Evolutionary conservation across 2,797 vertebrate genomes (phyloP).

Genomic region (Eurystomus glaucurus): DNA sequence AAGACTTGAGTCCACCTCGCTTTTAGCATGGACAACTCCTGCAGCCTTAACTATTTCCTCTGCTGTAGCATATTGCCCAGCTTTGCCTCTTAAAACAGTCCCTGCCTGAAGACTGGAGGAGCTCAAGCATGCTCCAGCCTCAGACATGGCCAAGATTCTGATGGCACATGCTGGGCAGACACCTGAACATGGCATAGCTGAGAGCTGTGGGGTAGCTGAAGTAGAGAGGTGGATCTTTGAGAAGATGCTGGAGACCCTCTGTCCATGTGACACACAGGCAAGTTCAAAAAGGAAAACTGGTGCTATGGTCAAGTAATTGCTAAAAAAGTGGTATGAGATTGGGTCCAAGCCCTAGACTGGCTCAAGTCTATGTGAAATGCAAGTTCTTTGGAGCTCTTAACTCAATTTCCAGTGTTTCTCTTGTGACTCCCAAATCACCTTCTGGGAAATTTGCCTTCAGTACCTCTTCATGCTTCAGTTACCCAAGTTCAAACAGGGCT

Average conservation of each 20-base stretch:
- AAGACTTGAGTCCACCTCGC: neutral
- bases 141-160: neutral
- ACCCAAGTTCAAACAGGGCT: neutral
- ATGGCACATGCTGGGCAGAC: neutral
- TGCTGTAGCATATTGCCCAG: neutral
- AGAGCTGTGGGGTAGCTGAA: rapidly evolving
- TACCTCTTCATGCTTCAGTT: neutral
- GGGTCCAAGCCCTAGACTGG: neutral
- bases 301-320: neutral
- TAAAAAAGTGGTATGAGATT: neutral
- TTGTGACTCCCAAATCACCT: neutral
- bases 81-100: neutral
- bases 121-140: neutral
- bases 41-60: neutral
- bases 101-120: neutral
- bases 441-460: neutral
- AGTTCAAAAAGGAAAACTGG: neutral
- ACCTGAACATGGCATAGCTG: rapidly evolving
- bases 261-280: neutral
- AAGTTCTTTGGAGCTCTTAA: neutral
- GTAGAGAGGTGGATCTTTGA: neutral
- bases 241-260: neutral
- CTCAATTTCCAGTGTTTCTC: neutral
- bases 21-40: neutral
- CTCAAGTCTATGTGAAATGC: neutral